Evolutionary conservation across 2,113 vertebrate species (phyloP).

Genomic region (Acanthisitta chloris): DNA sequence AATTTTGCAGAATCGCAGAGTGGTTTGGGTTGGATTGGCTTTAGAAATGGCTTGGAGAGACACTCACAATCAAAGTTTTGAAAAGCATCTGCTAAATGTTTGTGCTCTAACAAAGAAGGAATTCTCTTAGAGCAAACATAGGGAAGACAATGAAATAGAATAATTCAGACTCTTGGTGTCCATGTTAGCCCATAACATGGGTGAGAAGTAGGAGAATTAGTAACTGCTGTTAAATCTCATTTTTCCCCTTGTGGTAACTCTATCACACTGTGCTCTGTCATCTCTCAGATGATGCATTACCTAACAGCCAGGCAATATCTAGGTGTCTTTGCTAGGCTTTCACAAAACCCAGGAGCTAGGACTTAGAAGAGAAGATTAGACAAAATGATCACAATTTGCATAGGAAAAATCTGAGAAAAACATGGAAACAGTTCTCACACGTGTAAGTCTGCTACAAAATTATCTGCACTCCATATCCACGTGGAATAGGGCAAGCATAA

Average conservation of each 20-base stretch:
- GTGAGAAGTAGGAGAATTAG: background rate
- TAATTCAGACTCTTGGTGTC: background rate
- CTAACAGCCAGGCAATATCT: background rate
- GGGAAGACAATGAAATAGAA: background rate
- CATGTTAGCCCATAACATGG: background rate
- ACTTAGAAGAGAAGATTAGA: background rate
- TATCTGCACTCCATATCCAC: background rate
- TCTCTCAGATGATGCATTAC: background rate
- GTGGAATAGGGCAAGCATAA: background rate
- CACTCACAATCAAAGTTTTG: too few species aligned
- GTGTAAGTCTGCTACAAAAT: background rate
- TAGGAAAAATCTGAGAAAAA: background rate
- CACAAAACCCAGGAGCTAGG: background rate
- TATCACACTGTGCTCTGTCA: background rate
- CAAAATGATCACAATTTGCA: background rate
- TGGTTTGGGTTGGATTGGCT: background rate
- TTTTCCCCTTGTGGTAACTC: background rate
- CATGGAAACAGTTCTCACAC: background rate
- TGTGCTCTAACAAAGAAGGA: background rate
- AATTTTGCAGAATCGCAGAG: background rate
- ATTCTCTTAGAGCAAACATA: background rate
- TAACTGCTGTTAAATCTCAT: background rate
- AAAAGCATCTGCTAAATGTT: background rate
- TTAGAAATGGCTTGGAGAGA: background rate
- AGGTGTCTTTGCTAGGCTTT: background rate